Percentiles rank a stretch among this genome's conserved stretches.
phyloP scores from a whole-genome alignment of 2,888 invertebrate species.

The Rotaria macrura region DNA sequence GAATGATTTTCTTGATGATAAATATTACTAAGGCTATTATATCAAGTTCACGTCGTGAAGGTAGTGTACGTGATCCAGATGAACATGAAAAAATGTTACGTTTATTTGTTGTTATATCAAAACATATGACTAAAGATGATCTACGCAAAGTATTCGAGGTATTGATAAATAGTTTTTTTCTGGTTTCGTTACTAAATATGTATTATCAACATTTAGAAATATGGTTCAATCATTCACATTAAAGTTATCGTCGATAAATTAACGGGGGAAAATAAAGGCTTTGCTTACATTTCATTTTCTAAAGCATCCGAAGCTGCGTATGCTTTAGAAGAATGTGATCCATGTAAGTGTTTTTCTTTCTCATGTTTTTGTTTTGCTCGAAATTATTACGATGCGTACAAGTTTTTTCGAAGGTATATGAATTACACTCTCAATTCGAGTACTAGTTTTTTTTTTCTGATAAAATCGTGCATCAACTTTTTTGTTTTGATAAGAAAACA shows the following conservation, averaged over 20 bases:
- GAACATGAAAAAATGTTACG: constrained; percentile 66
- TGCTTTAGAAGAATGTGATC: constrained; percentile 70
- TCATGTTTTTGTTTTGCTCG: no score
- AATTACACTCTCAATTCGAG: no score
- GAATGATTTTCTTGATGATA: neutral
- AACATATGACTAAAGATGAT: constrained; percentile 60
- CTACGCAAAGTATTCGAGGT: constrained; percentile 51
- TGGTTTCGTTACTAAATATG: neutral
- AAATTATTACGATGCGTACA: no score
- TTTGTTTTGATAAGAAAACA: no score
- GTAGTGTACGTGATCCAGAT: constrained; percentile 61
- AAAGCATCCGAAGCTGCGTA: constrained; percentile 72
- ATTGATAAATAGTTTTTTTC: neutral
- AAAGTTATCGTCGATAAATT: constrained; percentile 60
- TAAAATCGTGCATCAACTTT: no score
- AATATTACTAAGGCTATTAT: constrained; percentile 41
- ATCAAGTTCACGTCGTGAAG: constrained; percentile 61
- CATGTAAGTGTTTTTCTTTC: constrained; percentile 36
- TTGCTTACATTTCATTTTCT: constrained; percentile 63
- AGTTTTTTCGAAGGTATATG: no score
- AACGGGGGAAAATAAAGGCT: constrained; percentile 62
- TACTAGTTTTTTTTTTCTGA: no score
- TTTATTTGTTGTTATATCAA: constrained; percentile 72
- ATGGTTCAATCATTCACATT: constrained; percentile 54
- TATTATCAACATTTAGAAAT: constrained; percentile 39